Base-by-base conservation (phyloP, 2,113 vertebrate genomes). In the Thomomys bottae region DNA sequence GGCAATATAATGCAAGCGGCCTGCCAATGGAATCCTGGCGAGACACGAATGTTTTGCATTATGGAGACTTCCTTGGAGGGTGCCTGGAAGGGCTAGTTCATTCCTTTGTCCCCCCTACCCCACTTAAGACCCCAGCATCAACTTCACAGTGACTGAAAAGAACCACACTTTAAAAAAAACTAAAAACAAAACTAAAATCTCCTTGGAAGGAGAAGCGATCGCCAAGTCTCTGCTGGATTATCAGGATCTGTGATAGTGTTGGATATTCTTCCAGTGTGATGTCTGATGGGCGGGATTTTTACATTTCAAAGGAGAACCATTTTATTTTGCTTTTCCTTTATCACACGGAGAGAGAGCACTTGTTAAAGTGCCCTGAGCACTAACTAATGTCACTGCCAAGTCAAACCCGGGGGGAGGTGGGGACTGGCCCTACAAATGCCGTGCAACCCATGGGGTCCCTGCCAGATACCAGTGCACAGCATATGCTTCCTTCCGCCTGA, bases 1-100 rank as follows among this genome's bases (percentile, higher is more conserved):
- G 96, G 97, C 97, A 96, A 96, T 70, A 92, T 97, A 97, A 98
- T 96, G 97, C 71, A 88, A 87, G 96, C 92, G 90, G 96, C 96
- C 96, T 89, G 87, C 96, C 73, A 68, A 95, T 76, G 96, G 93
- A 88, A 96, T 96, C 1, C 3, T 54, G 82, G 96, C 21, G 88
- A 97, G 97, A 97, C 97, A 86, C 89, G 92, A 97, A 96, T 91
- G 32, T 95, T 97, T 96, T 96, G 95, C 94, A 96, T 94, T 96
- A 94, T 94, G 78, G 89, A 96, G 96, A 94, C 95, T 93, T 93
- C 73, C 32, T 91, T 87, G 54, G 95, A 96, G 95, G 92, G 91
- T 59, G 84, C 88, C 78, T 89, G 68, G 57, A 66, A 93, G 92
- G 94, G 95, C 81, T 96, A 90, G 88, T 96, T 94, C 94, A 82